These are phyloP conservation scores for Lepidochitona cinerea DNA, from an alignment of 2,888 invertebrate species.

Conservation along the genomic window DNA sequence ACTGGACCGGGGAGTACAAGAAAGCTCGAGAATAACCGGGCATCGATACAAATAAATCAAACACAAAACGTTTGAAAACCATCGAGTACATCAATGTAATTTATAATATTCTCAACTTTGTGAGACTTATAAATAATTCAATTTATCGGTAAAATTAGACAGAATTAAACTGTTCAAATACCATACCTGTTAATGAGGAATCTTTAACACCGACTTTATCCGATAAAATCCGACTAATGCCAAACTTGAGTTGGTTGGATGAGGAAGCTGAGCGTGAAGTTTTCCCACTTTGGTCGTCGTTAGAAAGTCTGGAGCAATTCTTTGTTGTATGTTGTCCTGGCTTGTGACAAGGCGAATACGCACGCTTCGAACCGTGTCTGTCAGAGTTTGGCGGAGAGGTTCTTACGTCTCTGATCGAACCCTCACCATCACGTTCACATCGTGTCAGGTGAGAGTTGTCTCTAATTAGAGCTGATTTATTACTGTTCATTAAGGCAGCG, in stretches of 20 bases:
- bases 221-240: not conserved
- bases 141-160: too few species aligned
- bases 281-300: not conserved
- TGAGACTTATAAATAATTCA: too few species aligned
- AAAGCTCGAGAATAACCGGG: too few species aligned
- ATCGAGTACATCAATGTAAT: too few species aligned
- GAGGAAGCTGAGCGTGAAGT: not conserved
- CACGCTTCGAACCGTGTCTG: not conserved
- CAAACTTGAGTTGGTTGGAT: not conserved
- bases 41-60: too few species aligned
- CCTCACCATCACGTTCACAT: not conserved
- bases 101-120: too few species aligned
- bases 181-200: too few species aligned
- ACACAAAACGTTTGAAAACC: too few species aligned
- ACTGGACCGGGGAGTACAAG: too few species aligned
- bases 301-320: not conserved
- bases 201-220: constrained; percentile 1
- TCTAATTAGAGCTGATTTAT: not conserved
- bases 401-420: not conserved
- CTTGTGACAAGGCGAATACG: not conserved
- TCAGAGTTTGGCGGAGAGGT: not conserved
- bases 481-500: not conserved
- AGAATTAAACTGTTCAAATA: too few species aligned
- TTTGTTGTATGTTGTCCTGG: not conserved
- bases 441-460: not conserved